Evolutionary conservation across 2,113 vertebrate species (phyloP).

Genomic region (Hucho hucho): DNA sequence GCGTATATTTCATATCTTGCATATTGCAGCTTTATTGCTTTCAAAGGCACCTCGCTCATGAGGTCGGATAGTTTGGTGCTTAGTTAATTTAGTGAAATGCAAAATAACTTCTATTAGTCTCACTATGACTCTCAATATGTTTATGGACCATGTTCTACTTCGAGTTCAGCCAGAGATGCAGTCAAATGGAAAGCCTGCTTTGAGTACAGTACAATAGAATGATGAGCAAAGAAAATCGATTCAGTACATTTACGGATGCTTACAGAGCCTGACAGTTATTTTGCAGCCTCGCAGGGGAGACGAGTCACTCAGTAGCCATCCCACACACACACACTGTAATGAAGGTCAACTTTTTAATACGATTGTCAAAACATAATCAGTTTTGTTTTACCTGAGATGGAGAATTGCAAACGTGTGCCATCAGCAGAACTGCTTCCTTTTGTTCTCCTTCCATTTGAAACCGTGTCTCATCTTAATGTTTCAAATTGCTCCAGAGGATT

Average conservation of each 20-base stretch:
- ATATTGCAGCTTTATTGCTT: constrained; percentile 27
- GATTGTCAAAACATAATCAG: constrained; percentile 46
- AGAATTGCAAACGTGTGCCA: constrained; percentile 37
- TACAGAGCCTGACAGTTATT: background rate
- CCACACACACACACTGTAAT: background rate
- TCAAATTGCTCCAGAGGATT: constrained; percentile 32
- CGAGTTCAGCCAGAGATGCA: background rate
- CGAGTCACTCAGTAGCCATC: background rate
- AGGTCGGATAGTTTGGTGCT: background rate
- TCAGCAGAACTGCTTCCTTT: constrained; percentile 31
- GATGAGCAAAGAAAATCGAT: background rate
- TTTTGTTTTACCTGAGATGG: constrained; percentile 37
- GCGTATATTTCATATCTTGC: constrained; percentile 16
- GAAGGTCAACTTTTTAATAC: constrained; percentile 29
- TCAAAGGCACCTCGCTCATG: constrained; percentile 29
- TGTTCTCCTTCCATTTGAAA: constrained; percentile 21
- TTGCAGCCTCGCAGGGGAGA: no score
- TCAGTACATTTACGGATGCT: background rate
- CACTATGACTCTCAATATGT: background rate
- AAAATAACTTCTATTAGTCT: background rate
- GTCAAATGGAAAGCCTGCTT: background rate
- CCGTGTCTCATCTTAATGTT: constrained; percentile 39
- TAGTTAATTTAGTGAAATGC: background rate
- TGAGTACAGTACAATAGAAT: background rate
- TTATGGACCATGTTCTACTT: background rate